These are phyloP conservation scores for Electrophaes corylata DNA, from an alignment of 2,888 invertebrate species.

Conservation along the genomic window DNA sequence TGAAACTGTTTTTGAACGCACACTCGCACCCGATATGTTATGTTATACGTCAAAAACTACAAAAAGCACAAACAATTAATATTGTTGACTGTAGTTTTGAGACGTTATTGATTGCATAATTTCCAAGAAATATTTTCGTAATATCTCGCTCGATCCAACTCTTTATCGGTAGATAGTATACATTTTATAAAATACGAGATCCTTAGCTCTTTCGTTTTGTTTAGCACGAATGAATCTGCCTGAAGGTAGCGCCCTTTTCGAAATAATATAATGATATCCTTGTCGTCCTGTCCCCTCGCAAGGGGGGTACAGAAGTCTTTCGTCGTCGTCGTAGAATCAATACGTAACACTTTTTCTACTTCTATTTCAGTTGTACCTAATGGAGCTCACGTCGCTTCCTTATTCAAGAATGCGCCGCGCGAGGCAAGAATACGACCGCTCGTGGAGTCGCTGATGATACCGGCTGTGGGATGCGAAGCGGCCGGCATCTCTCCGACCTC, in stretches of 20 bases:
- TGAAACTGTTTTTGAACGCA: slow-evolving; percentile 72
- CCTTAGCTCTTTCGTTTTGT: background rate
- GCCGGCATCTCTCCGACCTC: slow-evolving; percentile 53
- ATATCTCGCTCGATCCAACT: too few relatives aligned
- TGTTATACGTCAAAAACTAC: background rate
- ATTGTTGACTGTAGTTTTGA: slow-evolving; percentile 4
- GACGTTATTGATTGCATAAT: background rate
- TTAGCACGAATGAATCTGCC: background rate
- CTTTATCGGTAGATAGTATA: slow-evolving; percentile 1
- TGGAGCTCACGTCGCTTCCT: slow-evolving; percentile 51
- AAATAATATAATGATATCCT: too few relatives aligned
- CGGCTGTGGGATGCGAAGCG: slow-evolving; percentile 51
- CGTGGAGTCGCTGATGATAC: slow-evolving; percentile 48
- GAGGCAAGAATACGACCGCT: slow-evolving; percentile 50
- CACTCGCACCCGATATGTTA: slow-evolving; percentile 52
- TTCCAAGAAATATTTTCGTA: background rate
- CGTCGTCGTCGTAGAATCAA: background rate
- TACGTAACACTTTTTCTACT: slow-evolving; percentile 34
- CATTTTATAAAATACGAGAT: background rate
- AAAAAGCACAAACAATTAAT: background rate
- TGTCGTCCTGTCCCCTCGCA: too few relatives aligned
- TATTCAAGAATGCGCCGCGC: slow-evolving; percentile 54
- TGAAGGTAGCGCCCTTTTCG: background rate
- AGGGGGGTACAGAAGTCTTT: too few relatives aligned
- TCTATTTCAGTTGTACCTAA: slow-evolving; percentile 68